Evolutionary conservation across 2,888 invertebrate genomes (phyloP), one percentile per base, ranked within the genome.

Genomic region (Acronicta psi): DNA sequence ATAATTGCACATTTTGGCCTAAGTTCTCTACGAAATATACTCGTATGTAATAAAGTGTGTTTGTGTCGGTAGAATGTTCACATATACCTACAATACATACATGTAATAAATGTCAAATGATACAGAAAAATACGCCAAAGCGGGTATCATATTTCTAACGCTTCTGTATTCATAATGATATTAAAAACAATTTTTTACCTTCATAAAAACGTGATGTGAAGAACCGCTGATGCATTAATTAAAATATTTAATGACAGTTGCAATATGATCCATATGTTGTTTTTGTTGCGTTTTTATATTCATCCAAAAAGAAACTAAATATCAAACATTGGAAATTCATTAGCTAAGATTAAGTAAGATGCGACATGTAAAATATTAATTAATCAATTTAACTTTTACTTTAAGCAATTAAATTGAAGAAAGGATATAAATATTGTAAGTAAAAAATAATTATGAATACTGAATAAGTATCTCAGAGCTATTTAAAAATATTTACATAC

Each of bases 51-150:
- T 31, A 31, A 13, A 31, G 11, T n/a, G 29, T 29, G 29, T 5
- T 10, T 29, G 16, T 42, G 6, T 38, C 34, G 42, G 34, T 31
- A 3, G 25, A 45, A 18, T 50, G 44, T 63, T 46, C 36, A 17
- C 13, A 38, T 34, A 10, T 6, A 37, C 25, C 29, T 25, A 43
- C 17, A 40, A n/a, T 11, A 36, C 18, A 9, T 1, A 2, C 6
- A 14, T 34, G 34, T 36, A n/a, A 10, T 6, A 37, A 34, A 36
- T 25, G 42, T 31, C 18, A 65, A 45, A 17, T 51, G 41, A 36
- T 69, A 46, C 38, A 13, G 49, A 54, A 65, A 37, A 69, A 65
- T 49, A 60, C 38, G 38, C 9, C 36, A 29, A 53, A 0, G 10
- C 10, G 13, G 13, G 8, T 62, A 63, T 65, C 50, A 43, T 11